Evolutionary conservation across 2,113 vertebrate genomes (phyloP).

Genomic region (Calyptommatus sinebrachiatus): DNA sequence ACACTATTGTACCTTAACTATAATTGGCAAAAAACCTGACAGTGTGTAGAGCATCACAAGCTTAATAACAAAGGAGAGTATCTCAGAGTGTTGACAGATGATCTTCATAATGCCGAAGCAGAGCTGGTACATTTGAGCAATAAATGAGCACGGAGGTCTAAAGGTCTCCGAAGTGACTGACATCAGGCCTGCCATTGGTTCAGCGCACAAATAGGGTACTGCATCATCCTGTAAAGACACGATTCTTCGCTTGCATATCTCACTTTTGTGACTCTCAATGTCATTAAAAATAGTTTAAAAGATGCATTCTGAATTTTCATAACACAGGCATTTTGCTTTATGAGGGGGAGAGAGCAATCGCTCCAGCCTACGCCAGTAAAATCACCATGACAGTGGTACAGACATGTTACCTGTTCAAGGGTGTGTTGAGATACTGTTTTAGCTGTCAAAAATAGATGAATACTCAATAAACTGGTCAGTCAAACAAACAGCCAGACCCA

Average conservation of each 20-base stretch:
- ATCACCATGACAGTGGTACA: background rate
- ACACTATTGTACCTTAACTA: slow-evolving; percentile 98
- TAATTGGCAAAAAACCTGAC: slow-evolving; percentile 99
- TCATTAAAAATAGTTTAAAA: slow-evolving; percentile 59
- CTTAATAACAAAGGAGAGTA: slow-evolving; percentile 97
- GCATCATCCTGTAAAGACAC: slow-evolving; percentile 75
- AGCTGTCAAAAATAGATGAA: background rate
- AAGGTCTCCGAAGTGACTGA: slow-evolving; percentile 96
- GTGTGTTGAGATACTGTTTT: background rate
- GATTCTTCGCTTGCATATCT: slow-evolving; percentile 69
- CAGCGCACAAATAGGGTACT: slow-evolving; percentile 77
- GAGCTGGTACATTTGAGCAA: slow-evolving; percentile 85
- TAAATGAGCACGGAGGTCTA: slow-evolving; percentile 96
- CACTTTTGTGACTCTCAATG: slow-evolving; percentile 73
- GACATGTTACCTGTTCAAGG: background rate
- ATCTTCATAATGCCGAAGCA: slow-evolving; percentile 98
- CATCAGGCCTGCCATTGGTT: slow-evolving; percentile 90
- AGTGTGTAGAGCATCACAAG: slow-evolving; percentile 94
- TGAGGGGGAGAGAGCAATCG: background rate
- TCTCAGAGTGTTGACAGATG: slow-evolving; percentile 95
- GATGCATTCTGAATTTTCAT: slow-evolving; percentile 51
- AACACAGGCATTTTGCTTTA: slow-evolving; percentile 16
- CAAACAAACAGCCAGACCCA: background rate
- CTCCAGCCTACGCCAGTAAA: background rate
- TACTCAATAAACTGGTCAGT: background rate